Evolutionary conservation across 2,113 vertebrate genomes (phyloP).

Genomic region (Sebastes schlegelii): DNA sequence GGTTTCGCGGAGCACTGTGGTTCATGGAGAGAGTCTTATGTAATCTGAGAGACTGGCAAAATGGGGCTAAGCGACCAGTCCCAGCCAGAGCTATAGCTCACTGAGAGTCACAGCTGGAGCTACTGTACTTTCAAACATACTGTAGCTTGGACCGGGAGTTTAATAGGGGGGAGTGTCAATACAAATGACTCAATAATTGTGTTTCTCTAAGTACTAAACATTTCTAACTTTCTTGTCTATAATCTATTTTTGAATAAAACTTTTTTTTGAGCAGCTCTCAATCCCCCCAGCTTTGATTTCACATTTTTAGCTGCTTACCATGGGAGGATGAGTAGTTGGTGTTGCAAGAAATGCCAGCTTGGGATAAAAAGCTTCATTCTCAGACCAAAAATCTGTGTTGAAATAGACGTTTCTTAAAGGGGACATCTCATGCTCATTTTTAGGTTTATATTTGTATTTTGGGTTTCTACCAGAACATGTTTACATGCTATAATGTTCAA

Average conservation of each 20-base stretch:
- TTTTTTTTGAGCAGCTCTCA: conserved; percentile 11
- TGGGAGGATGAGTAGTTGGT: conserved; percentile 25
- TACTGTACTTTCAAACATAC: conserved; percentile 20
- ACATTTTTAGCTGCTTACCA: conserved; percentile 25
- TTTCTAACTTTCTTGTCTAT: conserved; percentile 9
- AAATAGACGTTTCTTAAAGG: neutral
- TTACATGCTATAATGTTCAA: neutral
- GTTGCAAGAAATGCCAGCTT: neutral
- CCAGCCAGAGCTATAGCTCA: conserved; percentile 3
- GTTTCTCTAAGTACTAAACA: conserved; percentile 9
- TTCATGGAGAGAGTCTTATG: conserved; percentile 58
- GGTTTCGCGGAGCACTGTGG: conserved; percentile 40
- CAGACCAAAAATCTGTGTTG: neutral
- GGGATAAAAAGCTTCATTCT: conserved; percentile 7
- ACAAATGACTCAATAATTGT: conserved; percentile 20
- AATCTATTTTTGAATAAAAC: conserved; percentile 24
- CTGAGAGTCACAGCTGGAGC: conserved; percentile 19
- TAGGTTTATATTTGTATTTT: neutral
- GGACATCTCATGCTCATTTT: neutral
- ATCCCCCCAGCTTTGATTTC: conserved; percentile 3
- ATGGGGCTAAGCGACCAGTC: neutral
- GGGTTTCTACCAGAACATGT: neutral
- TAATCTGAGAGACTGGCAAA: conserved; percentile 41
- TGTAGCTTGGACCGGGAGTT: neutral
- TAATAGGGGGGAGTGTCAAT: neutral